Evolutionary conservation across 1,140 invertebrate genomes (phyloP).

Genomic region (Drosophila arawakana): DNA sequence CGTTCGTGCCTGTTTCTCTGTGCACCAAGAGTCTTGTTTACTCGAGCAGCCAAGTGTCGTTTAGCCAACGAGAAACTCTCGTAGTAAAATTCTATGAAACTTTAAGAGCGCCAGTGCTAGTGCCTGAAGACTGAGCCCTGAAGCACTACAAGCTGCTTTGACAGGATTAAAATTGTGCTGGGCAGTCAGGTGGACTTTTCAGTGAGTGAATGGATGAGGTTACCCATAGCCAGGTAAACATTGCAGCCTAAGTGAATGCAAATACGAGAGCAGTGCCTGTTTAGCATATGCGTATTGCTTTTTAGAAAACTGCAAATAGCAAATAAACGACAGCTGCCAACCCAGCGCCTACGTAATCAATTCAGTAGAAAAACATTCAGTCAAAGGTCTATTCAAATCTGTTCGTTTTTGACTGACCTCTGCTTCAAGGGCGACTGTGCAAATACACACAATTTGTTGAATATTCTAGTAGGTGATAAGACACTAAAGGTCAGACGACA

Average conservation of each 20-base stretch:
- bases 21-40: slow-evolving; percentile 47
- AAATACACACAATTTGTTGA: slow-evolving; percentile 9
- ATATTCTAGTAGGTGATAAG: slow-evolving; percentile 10
- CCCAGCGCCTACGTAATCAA: slow-evolving; percentile 9
- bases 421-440: slow-evolving; percentile 3
- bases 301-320: slow-evolving; percentile 55
- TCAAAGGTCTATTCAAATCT: slow-evolving; percentile 10
- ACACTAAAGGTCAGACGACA: slow-evolving; percentile 12
- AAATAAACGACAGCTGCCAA: slow-evolving; percentile 51
- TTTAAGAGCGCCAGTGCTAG: slow-evolving; percentile 61
- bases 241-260: slow-evolving; percentile 72
- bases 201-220: background rate
- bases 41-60: slow-evolving; percentile 59
- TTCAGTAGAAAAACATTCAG: slow-evolving; percentile 11
- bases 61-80: slow-evolving; percentile 50
- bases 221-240: slow-evolving; percentile 51
- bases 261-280: slow-evolving; percentile 62
- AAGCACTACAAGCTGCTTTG: slow-evolving; percentile 68
- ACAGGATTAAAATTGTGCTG: slow-evolving; percentile 54
- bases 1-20: slow-evolving; percentile 27
- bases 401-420: background rate
- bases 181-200: background rate
- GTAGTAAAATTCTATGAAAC: slow-evolving; percentile 64
- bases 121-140: slow-evolving; percentile 13
- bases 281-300: slow-evolving; percentile 72